phyloP scores from a whole-genome alignment of 2,113 vertebrate species.

The Nothocercus julius region DNA sequence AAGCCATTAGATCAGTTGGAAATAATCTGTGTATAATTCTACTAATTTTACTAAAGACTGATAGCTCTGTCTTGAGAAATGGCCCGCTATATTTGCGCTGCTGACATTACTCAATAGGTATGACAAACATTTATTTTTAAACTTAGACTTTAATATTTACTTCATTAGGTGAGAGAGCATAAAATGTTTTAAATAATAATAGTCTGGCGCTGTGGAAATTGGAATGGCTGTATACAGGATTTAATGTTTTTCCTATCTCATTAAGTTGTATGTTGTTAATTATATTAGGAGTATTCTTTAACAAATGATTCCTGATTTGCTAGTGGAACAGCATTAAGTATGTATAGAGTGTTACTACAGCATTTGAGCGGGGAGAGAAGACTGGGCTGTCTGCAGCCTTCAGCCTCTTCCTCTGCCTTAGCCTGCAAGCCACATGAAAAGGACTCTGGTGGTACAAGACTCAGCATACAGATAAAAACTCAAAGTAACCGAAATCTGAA shows the following conservation, averaged over 20 bases:
- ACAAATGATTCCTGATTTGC: background rate
- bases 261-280: background rate
- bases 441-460: background rate
- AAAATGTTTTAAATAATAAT: conserved; percentile 18
- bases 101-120: background rate
- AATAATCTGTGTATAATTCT: conserved; percentile 25
- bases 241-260: background rate
- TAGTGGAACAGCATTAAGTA: background rate
- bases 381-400: background rate
- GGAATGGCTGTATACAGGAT: background rate
- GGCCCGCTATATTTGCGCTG: conserved; percentile 39
- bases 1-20: conserved; percentile 64
- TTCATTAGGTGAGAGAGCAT: background rate
- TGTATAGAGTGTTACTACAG: background rate
- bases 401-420: background rate
- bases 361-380: background rate
- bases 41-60: conserved; percentile 1
- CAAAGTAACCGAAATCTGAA: background rate
- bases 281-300: conserved; percentile 30
- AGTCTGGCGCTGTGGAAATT: conserved; percentile 8
- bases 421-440: background rate
- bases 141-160: background rate
- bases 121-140: conserved; percentile 19
- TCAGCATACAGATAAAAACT: conserved; percentile 13
- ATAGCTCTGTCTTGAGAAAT: conserved; percentile 26